These are phyloP conservation scores for Eulemur macaco DNA, from an alignment of 2,113 vertebrate species.

Conservation along the genomic window DNA sequence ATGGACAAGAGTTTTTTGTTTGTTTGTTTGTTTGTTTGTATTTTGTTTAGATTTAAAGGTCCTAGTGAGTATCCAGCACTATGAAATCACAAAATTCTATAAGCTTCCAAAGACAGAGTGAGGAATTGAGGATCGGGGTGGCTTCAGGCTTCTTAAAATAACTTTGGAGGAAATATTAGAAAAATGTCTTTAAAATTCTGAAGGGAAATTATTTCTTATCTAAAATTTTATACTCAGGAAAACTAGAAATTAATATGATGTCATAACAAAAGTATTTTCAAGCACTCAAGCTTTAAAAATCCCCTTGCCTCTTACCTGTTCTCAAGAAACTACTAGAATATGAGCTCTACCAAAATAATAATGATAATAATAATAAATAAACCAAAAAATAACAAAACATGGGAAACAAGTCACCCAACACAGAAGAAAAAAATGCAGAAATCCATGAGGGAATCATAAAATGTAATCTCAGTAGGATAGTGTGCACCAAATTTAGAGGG, in stretches of 20 bases:
- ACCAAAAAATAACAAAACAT: background rate
- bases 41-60: background rate
- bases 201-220: background rate
- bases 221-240: background rate
- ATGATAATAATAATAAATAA: background rate
- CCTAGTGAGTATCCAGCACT: background rate
- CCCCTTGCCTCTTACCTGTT: background rate
- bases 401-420: background rate
- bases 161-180: background rate
- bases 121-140: background rate
- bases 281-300: background rate
- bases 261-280: background rate
- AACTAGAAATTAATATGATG: background rate
- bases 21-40: too few relatives aligned
- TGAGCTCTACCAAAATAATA: background rate
- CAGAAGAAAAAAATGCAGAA: background rate
- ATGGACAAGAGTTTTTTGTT: background rate
- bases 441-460: background rate
- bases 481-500: background rate
- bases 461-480: background rate
- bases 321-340: background rate
- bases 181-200: background rate
- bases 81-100: background rate
- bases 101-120: background rate
- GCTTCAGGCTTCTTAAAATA: background rate